phyloP scores from a whole-genome alignment of 2,797 vertebrate genomes.

The Enteromius mattozi region DNA sequence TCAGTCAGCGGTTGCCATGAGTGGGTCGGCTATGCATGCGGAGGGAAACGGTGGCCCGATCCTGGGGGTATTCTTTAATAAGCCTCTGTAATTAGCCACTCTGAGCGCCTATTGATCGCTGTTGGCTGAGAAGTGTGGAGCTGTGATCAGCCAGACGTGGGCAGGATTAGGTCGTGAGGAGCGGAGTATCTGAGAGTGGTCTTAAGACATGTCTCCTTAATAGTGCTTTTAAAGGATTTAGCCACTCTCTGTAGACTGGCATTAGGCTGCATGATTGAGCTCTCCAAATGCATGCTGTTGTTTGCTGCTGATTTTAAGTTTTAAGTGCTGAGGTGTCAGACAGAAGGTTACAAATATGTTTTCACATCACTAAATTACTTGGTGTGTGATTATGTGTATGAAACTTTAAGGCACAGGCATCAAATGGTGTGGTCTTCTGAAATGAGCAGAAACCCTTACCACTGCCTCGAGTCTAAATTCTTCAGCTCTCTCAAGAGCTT shows the following conservation, averaged over 20 bases:
- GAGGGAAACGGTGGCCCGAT: slow-evolving; percentile 63
- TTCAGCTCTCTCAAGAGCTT: slow-evolving; percentile 97
- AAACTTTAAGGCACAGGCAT: not conserved
- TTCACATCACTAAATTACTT: slow-evolving; percentile 23
- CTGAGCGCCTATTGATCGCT: slow-evolving; percentile 72
- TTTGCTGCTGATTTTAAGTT: slow-evolving; percentile 14
- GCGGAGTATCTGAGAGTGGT: slow-evolving; percentile 56
- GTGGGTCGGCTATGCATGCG: slow-evolving; percentile 60
- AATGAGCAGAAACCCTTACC: slow-evolving; percentile 79
- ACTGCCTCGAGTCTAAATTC: slow-evolving; percentile 97
- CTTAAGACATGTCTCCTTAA: slow-evolving; percentile 60
- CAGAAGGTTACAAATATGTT: slow-evolving; percentile 22
- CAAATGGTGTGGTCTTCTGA: not conserved
- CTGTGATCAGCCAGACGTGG: slow-evolving; percentile 68
- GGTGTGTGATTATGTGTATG: not conserved
- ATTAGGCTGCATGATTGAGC: slow-evolving; percentile 49
- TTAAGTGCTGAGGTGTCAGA: slow-evolving; percentile 25
- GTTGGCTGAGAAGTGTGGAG: slow-evolving; percentile 58
- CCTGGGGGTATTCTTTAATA: slow-evolving; percentile 73
- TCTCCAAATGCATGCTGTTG: slow-evolving; percentile 48
- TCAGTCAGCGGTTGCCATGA: slow-evolving; percentile 70
- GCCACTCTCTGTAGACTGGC: slow-evolving; percentile 49
- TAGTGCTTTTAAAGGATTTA: slow-evolving; percentile 63
- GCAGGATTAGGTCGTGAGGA: slow-evolving; percentile 65
- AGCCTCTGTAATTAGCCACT: slow-evolving; percentile 70